These are phyloP conservation scores for Semaprochilodus insignis DNA, from an alignment of 2,797 vertebrate genomes.

Conservation along the genomic window DNA sequence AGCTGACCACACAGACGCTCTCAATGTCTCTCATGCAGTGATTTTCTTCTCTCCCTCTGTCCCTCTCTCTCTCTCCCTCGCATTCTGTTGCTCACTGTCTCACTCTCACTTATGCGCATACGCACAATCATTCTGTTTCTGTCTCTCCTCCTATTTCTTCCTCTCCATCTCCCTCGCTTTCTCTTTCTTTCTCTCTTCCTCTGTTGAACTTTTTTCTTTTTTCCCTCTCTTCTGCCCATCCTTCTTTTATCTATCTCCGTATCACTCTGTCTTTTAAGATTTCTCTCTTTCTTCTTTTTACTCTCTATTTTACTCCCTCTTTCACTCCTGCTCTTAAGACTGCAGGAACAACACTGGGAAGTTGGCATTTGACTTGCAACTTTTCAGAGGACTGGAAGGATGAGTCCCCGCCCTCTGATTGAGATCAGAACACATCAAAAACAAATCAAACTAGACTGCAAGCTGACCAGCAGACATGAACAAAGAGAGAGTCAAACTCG, in stretches of 20 bases:
- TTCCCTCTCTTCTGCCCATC: background rate
- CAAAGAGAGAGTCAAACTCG: no score
- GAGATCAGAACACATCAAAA: no score
- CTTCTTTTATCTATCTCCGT: background rate
- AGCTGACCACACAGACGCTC: conserved; percentile 29
- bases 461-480: no score
- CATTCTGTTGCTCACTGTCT: background rate
- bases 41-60: background rate
- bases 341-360: no score
- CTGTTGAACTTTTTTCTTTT: background rate
- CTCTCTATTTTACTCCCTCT: background rate
- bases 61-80: conserved; percentile 12
- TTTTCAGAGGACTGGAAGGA: no score
- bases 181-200: background rate
- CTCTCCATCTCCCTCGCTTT: no score
- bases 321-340: no score
- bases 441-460: no score
- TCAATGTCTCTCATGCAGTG: background rate
- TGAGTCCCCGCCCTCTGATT: no score
- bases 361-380: no score
- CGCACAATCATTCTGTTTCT: background rate
- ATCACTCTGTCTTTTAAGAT: no score
- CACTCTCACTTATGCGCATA: background rate
- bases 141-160: background rate
- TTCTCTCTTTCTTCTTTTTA: background rate